Base-by-base conservation (phyloP, 2,888 invertebrate genomes). In the Lottia scabra region DNA sequence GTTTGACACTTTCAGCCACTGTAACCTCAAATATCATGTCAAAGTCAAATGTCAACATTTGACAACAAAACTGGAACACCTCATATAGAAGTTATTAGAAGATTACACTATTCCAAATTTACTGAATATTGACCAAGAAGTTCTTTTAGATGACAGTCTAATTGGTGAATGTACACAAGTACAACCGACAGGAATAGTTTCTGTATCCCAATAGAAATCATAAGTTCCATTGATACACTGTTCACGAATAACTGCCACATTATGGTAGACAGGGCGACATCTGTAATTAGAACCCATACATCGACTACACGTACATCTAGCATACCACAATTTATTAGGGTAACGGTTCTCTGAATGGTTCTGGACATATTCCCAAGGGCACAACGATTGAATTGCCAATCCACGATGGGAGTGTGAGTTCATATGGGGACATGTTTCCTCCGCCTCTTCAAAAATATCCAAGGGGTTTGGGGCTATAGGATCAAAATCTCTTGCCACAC, bases 151-250 rank as follows among this genome's bases (percentile, higher is more conserved):
- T 1, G 38, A 38, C 5, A 38, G 56, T n/a, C 66, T 27, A 15
- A 45, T 56, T 23, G 45, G 38, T 8, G 48, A 30, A n/a, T 71
- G 71, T 15, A 63, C 44, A 62, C 71, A 71, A 6, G 71, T 65
- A 56, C 71, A 71, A 15, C 71, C 71, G 1, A 71, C 71, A 15
- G 71, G 62, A 56, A 71, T 62, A 27, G 65, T 48, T 44, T 71
- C 66, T 6, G 48, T 62, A 23, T 66, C 71, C 71, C 71, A 71
- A 27, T 56, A 66, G 26, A 65, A 71, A 48, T 65, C 56, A 27
- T 30, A 66, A 19, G 56, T 65, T 8, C 62, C 62, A 5, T 66
- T 56, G 23, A 45, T 30, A n/a, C 71, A 71, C 30, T 46, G n/a
- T 26, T 66, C 65, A 16, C 66, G 26, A 5, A 71, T 66, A 16